Percentiles rank a stretch among this genome's conserved stretches.
phyloP scores from a whole-genome alignment of 2,888 invertebrate species.

The Rhagonycha lutea region DNA sequence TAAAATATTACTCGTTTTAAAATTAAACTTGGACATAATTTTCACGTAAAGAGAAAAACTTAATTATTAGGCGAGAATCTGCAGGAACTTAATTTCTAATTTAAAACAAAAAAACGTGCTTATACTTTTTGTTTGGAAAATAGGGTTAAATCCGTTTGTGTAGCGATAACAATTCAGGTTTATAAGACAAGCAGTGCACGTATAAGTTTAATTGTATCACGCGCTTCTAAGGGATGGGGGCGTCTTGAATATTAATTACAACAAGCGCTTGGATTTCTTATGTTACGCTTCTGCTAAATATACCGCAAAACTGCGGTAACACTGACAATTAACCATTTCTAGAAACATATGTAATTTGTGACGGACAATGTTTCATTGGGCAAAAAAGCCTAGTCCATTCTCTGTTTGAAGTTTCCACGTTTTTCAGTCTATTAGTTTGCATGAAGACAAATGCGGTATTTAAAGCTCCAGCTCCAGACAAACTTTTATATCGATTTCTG shows the following conservation, averaged over 20 bases:
- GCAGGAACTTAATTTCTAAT: neutral
- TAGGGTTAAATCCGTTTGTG: constrained; percentile 33
- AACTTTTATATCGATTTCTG: neutral
- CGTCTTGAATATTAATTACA: constrained; percentile 49
- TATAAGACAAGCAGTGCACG: constrained; percentile 43
- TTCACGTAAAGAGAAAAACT: neutral
- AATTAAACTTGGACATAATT: neutral
- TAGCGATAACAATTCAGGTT: constrained; percentile 36
- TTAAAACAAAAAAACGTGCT: neutral
- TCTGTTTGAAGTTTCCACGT: neutral
- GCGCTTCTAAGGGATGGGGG: constrained; percentile 39
- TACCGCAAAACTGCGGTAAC: constrained; percentile 23
- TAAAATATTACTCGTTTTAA: neutral
- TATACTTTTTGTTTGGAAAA: constrained; percentile 5
- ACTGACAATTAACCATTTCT: constrained; percentile 20
- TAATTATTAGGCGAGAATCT: neutral
- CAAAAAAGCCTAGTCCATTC: neutral
- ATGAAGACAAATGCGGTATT: neutral
- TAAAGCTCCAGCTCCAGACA: neutral
- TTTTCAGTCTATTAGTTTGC: neutral
- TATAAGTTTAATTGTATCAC: constrained; percentile 51
- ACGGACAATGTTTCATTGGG: neutral
- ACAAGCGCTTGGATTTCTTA: constrained; percentile 36
- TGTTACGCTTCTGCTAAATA: constrained; percentile 26
- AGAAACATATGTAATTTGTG: constrained; percentile 18